A percentile compares a stretch with the other conserved stretches of the same genome.
Conservation (phyloP, 53 echinoderm and acorn worm species). For the Stichopus horrens region DNA sequence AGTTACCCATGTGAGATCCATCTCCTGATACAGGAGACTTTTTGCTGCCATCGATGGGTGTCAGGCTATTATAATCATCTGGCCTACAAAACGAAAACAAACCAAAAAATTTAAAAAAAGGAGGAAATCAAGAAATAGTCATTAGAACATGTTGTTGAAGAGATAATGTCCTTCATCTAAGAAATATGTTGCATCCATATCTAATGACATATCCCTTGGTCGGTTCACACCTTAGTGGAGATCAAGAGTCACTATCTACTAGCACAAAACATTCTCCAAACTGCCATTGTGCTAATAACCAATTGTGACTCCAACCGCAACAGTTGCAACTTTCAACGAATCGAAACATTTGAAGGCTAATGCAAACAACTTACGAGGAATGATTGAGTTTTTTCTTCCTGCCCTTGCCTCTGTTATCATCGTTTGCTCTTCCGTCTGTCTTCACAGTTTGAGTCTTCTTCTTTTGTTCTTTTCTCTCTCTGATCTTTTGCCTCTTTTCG, state of each 20-base stretch:
- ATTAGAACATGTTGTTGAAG: background rate
- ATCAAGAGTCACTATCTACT: no score
- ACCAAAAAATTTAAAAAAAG: background rate
- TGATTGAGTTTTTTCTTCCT: slow-evolving; percentile 68
- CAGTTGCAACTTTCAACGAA: background rate
- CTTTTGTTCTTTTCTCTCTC: slow-evolving; percentile 44
- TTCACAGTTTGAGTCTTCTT: slow-evolving; percentile 35
- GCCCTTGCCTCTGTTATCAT: slow-evolving; percentile 61
- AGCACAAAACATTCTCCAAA: no score
- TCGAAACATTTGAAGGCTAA: no score
- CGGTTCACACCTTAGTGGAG: no score
- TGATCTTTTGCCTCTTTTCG: slow-evolving; percentile 58
- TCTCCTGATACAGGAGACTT: slow-evolving; percentile 74
- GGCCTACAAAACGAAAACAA: background rate
- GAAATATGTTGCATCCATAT: no score
- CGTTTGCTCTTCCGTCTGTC: slow-evolving; percentile 33
- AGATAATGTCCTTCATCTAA: no score
- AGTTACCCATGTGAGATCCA: slow-evolving; percentile 47
- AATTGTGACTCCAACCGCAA: background rate
- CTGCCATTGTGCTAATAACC: background rate
- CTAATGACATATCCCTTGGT: no score
- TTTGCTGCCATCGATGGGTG: slow-evolving; percentile 55
- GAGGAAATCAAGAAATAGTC: background rate
- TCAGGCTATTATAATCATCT: slow-evolving; percentile 32
- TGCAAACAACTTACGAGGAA: slow-evolving; percentile 66